Evolutionary conservation across 1,140 invertebrate species (phyloP).

Genomic region (Trichonephila inaurata): DNA sequence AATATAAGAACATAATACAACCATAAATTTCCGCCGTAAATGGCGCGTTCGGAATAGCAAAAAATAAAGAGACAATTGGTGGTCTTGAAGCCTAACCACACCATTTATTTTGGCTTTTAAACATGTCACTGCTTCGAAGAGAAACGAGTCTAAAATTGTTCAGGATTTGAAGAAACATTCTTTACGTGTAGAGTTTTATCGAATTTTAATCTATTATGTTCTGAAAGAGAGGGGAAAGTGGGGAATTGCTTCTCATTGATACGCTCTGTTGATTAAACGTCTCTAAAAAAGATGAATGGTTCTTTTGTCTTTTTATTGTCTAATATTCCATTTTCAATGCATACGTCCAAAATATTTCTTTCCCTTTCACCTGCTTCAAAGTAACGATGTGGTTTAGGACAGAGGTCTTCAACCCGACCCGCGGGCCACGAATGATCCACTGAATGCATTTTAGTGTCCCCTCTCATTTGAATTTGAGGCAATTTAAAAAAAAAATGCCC

Average conservation of each 20-base stretch:
- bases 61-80: not conserved
- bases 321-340: not conserved
- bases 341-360: too few species aligned
- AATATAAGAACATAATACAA: slow-evolving; percentile 29
- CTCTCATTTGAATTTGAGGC: too few species aligned
- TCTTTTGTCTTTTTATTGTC: not conserved
- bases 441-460: too few species aligned
- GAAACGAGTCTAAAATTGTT: not conserved
- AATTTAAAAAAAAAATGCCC: too few species aligned
- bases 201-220: not conserved
- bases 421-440: too few species aligned
- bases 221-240: too few species aligned
- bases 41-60: not conserved
- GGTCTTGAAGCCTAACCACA: not conserved
- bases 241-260: not conserved
- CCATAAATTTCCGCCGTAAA: slow-evolving; percentile 38
- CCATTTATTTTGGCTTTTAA: not conserved
- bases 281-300: not conserved
- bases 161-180: not conserved
- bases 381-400: too few species aligned
- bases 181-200: not conserved
- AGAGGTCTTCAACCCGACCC: too few species aligned
- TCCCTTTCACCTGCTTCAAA: too few species aligned
- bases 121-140: not conserved
- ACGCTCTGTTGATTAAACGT: not conserved